These are phyloP conservation scores for Albula glossodonta DNA, from an alignment of 2,113 vertebrate genomes.

Conservation along the genomic window DNA sequence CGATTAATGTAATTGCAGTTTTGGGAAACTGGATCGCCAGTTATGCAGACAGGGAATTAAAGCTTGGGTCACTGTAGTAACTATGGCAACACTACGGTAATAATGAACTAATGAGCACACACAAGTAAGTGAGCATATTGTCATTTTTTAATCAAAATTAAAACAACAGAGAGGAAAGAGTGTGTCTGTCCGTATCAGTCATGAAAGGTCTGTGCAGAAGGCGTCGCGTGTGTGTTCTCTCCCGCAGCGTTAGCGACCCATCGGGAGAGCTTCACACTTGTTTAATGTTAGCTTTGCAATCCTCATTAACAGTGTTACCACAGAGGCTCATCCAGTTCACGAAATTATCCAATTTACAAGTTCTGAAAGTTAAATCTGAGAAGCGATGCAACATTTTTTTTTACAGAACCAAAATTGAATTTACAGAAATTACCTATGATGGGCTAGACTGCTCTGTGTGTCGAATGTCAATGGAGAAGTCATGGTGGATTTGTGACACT, in stretches of 20 bases:
- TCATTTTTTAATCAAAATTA: constrained; percentile 20
- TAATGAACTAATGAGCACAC: constrained; percentile 1
- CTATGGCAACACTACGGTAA: not conserved
- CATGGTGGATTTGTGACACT: not conserved
- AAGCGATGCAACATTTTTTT: constrained; percentile 52
- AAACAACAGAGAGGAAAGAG: constrained; percentile 1
- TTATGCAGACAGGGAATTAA: not conserved
- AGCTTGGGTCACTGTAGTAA: not conserved
- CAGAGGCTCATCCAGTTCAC: constrained; percentile 15
- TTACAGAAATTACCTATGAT: constrained; percentile 55
- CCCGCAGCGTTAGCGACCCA: not conserved
- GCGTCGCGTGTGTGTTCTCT: too few relatives aligned
- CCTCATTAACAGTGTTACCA: not conserved
- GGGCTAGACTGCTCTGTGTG: constrained; percentile 1
- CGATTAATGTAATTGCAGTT: not conserved
- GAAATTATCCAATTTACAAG: constrained; percentile 53
- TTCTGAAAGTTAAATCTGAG: constrained; percentile 59
- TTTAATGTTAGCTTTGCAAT: not conserved
- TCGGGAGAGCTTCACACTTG: not conserved
- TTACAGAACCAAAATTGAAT: constrained; percentile 39
- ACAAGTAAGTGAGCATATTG: constrained; percentile 8
- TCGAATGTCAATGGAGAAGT: constrained; percentile 19
- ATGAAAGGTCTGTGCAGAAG: not conserved
- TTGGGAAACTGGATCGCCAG: not conserved
- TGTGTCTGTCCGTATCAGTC: not conserved